These are phyloP conservation scores for Protonibea diacanthus DNA, from an alignment of 2,797 vertebrate species.

Conservation along the genomic window DNA sequence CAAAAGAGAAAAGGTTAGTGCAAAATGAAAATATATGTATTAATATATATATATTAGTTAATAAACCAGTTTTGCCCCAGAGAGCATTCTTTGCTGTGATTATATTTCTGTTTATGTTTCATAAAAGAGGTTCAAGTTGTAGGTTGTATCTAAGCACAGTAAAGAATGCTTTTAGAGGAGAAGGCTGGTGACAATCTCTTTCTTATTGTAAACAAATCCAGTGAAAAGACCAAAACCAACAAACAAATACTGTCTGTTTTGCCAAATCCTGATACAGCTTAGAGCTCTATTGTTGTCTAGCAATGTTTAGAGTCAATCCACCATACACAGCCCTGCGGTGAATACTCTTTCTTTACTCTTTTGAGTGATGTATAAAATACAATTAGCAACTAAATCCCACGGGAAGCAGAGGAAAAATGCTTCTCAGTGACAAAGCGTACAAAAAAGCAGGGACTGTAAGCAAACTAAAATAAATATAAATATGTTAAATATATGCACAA, in stretches of 20 bases:
- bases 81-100: conserved; percentile 26
- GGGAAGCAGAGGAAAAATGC: neutral
- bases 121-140: neutral
- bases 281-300: neutral
- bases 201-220: conserved; percentile 10
- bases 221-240: conserved; percentile 16
- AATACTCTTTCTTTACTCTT: too few species aligned
- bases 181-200: conserved; percentile 1
- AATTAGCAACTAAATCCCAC: neutral
- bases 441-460: neutral
- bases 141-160: conserved; percentile 1
- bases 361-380: neutral
- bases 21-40: conserved; percentile 46
- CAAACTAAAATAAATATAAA: neutral
- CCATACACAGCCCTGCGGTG: neutral
- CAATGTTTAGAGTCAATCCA: conserved; percentile 1
- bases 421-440: neutral
- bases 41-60: conserved; percentile 28
- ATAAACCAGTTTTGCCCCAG: conserved; percentile 8
- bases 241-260: neutral
- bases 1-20: conserved; percentile 64
- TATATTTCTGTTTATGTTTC: neutral
- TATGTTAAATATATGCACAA: neutral
- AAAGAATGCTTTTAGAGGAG: conserved; percentile 29
- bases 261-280: conserved; percentile 1